Percentiles rank a stretch among this genome's conserved stretches.
phyloP scores from a whole-genome alignment of 2,113 vertebrate species.

The Alouatta palliata region DNA sequence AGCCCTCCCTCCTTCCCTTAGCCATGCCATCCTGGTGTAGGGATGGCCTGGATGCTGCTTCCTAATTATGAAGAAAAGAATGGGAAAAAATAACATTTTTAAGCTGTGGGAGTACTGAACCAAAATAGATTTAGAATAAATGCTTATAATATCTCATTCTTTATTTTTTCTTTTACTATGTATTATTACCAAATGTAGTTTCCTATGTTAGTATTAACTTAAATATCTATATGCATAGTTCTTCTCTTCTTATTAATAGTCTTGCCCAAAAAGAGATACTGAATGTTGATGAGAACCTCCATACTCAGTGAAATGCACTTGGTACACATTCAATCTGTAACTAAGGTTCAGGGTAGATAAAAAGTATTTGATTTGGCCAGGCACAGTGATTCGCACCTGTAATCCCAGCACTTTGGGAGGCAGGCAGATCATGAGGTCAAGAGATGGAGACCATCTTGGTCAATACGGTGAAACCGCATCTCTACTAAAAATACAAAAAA shows the following conservation, averaged over 20 bases:
- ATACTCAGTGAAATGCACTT: not conserved
- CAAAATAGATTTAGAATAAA: conserved; percentile 26
- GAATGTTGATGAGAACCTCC: not conserved
- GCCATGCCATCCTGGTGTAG: not conserved
- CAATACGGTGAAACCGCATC: too few relatives aligned
- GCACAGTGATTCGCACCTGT: too few relatives aligned
- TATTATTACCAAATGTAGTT: not conserved
- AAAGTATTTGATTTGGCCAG: not conserved
- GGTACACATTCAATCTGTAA: not conserved
- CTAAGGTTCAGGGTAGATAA: not conserved
- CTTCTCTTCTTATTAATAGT: not conserved
- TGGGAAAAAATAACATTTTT: not conserved
- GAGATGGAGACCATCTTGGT: too few relatives aligned
- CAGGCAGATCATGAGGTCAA: too few relatives aligned
- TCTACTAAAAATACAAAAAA: too few relatives aligned
- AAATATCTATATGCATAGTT: not conserved
- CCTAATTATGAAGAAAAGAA: not conserved
- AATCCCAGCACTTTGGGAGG: too few relatives aligned
- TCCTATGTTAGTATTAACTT: not conserved
- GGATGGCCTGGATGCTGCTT: not conserved
- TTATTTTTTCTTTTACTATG: not conserved
- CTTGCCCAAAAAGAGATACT: not conserved
- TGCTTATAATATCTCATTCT: not conserved
- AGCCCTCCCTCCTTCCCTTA: not conserved
- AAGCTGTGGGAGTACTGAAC: not conserved